Percentiles rank a stretch among this genome's conserved stretches.
phyloP scores from a whole-genome alignment of 2,113 vertebrate genomes.

The Ariopsis seemanni region DNA sequence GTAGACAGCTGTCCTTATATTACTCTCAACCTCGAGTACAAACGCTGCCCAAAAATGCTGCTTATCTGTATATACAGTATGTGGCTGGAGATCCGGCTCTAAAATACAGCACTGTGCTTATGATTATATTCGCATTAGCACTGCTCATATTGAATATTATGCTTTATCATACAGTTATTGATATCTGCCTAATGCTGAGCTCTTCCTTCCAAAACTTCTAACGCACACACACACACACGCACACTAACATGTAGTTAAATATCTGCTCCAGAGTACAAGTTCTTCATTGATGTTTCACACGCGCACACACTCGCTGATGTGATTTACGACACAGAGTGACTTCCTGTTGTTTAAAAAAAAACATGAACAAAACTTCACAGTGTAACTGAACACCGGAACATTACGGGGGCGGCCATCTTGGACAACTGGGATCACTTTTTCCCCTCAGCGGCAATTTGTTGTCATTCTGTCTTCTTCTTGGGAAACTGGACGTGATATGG shows the following conservation, averaged over 20 bases:
- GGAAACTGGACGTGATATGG: neutral
- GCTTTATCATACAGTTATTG: neutral
- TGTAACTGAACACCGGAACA: slow-evolving; percentile 1
- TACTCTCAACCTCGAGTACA: neutral
- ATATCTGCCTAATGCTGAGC: neutral
- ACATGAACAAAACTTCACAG: neutral
- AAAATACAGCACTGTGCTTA: neutral
- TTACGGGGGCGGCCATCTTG: slow-evolving; percentile 6
- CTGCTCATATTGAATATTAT: neutral
- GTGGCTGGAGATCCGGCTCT: neutral
- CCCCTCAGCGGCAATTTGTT: neutral
- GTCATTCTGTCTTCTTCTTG: slow-evolving; percentile 1
- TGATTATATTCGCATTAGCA: neutral
- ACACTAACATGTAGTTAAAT: neutral
- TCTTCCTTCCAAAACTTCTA: neutral
- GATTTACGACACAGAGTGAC: neutral
- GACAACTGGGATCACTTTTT: neutral
- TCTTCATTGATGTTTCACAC: neutral
- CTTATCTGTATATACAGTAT: neutral
- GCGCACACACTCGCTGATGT: neutral
- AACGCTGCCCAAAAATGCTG: neutral
- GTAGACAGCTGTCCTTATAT: slow-evolving; percentile 6
- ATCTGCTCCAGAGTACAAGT: neutral
- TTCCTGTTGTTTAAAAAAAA: slow-evolving; percentile 15
- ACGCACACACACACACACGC: slow-evolving; percentile 11